Percentiles rank a stretch among this genome's conserved stretches.
Evolutionary conservation across 2,113 vertebrate genomes (phyloP).

Genomic region (Myrmecophaga tridactyla): DNA sequence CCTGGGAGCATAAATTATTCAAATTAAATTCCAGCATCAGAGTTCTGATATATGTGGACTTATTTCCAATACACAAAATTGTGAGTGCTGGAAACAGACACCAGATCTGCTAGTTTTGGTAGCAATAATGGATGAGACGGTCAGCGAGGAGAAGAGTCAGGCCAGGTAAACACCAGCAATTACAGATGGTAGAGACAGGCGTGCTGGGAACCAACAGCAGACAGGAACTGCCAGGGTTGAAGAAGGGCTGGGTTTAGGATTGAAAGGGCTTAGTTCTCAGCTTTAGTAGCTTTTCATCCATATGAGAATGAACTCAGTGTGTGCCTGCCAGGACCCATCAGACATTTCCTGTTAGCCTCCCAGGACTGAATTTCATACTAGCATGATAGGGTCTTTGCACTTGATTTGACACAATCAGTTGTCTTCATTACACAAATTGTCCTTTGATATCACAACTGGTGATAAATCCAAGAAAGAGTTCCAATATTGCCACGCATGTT

Average conservation of each 20-base stretch:
- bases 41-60: background rate
- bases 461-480: background rate
- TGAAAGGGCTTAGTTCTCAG: background rate
- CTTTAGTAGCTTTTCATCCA: background rate
- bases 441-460: no score
- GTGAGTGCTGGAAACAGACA: background rate
- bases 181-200: background rate
- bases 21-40: background rate
- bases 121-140: no score
- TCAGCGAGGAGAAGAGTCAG: background rate
- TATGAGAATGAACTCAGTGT: accelerated
- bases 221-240: no score
- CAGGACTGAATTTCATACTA: no score
- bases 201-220: no score
- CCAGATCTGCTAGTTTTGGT: background rate
- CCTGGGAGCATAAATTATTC: background rate
- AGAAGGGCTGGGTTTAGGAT: background rate
- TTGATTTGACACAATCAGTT: background rate
- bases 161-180: background rate
- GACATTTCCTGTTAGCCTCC: no score
- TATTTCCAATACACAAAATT: background rate
- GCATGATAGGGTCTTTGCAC: background rate
- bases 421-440: background rate
- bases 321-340: accelerated
- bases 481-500: background rate